Evolutionary conservation across 1,140 invertebrate species (phyloP).

Genomic region (Archivesica marissinica): DNA sequence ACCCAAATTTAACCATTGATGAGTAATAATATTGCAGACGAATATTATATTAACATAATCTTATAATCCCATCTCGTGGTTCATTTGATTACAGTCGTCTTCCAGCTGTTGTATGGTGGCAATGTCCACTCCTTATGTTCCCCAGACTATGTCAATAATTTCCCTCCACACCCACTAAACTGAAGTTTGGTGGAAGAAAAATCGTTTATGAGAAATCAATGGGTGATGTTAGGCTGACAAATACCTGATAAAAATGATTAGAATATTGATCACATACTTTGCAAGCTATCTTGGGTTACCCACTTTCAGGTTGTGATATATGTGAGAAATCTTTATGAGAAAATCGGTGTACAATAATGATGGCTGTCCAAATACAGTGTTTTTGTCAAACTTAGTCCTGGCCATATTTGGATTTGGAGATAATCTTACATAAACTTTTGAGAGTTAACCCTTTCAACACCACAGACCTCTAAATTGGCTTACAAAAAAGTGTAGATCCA

Average conservation of each 20-base stretch:
- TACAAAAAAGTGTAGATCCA: no score
- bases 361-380: no score
- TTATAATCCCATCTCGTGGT: neutral
- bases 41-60: neutral
- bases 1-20: neutral
- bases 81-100: neutral
- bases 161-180: neutral
- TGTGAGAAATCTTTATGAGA: no score
- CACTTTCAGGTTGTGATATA: no score
- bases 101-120: neutral
- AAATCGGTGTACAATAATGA: no score
- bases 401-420: no score
- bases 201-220: conserved; percentile 37
- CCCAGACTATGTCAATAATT: neutral
- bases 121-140: neutral
- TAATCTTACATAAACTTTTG: no score
- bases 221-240: conserved; percentile 30
- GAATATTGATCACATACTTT: neutral
- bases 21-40: conserved; percentile 1
- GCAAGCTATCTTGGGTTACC: neutral
- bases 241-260: conserved; percentile 31
- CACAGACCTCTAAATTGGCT: no score
- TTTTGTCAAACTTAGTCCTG: no score
- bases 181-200: neutral
- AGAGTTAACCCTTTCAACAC: no score